These are phyloP conservation scores for Ailuropoda melanoleuca DNA, from an alignment of 2,113 vertebrate species.

Conservation along the genomic window DNA sequence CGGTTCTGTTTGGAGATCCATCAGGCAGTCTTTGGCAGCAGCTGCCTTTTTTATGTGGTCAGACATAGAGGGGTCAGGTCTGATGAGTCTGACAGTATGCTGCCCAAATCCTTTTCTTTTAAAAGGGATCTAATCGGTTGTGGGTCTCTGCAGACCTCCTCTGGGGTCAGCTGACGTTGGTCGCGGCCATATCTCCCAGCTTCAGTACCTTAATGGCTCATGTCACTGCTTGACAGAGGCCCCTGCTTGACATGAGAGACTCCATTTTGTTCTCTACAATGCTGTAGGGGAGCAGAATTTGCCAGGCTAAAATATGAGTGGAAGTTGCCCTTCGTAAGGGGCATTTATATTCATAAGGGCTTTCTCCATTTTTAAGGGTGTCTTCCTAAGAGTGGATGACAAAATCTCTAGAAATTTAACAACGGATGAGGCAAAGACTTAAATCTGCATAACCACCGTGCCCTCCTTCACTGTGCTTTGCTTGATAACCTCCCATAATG, in stretches of 20 bases:
- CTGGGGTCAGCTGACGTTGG: background rate
- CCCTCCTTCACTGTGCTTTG: background rate
- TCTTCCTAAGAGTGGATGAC: background rate
- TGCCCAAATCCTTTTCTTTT: background rate
- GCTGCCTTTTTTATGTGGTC: background rate
- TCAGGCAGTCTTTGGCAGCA: fast-evolving
- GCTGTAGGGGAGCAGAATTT: background rate
- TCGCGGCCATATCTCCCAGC: background rate
- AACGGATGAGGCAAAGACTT: background rate
- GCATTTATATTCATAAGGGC: background rate
- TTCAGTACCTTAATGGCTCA: background rate
- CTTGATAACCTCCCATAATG: background rate
- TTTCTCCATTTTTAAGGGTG: background rate
- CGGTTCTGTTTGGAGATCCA: background rate
- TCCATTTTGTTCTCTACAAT: background rate
- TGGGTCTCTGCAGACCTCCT: background rate
- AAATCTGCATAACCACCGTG: background rate
- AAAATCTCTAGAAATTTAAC: background rate
- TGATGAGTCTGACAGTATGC: background rate
- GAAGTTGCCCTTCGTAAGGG: background rate
- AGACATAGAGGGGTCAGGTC: background rate
- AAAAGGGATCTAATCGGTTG: background rate
- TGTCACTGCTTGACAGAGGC: background rate
- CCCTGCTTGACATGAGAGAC: background rate
- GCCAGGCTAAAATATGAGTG: background rate